Evolutionary conservation across 2,888 invertebrate genomes (phyloP), one percentile per base, ranked within the genome.

Genomic region (Drosophila anomelani): DNA sequence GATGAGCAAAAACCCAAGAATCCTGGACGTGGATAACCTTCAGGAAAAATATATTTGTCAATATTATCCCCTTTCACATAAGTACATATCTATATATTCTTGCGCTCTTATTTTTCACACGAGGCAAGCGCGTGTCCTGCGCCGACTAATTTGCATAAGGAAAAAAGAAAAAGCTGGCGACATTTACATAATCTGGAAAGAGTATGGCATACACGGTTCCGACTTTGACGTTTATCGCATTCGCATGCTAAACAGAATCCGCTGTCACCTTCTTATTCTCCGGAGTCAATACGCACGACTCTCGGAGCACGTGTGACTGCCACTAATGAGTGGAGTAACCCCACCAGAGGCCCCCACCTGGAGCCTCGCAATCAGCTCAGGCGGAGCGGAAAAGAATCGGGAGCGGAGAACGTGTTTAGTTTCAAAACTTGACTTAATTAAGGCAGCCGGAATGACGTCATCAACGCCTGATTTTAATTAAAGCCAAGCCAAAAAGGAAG

Each of bases 401-500:
- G 17, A 34, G 9, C 26, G 15, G 26, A 43, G 39, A 49, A 39
- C 34, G 32, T 69, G 60, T 44, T 51, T 53, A 44, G 70, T 53
- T 56, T 70, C n/a, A 36, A 71, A 60, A 58, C 56, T 69, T 39
- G 36, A 43, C 55, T 69, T 60, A 55, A 66, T 56, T 66, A 49
- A 34, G 39, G 4, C 44, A 32, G 41, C 15, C 20, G 34, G 43
- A 56, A 55, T 83, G 82, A 76, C 77, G 85, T 82, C 85, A 85
- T 66, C 60, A 54, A 58, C 13, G 41, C 49, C 67, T 66, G 71
- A 81, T 69, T 78, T 82, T 78, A 81, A 85, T 83, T 77, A 80
- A 81, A 67, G 61, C 54, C 43, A 36, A n/a, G 34, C 23, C 15
- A 15, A 53, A 53, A 34, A 23, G 41, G 32, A 58, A 41, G 23